Conservation (phyloP, 2,888 invertebrate species). For the Callosobruchus maculatus region DNA sequence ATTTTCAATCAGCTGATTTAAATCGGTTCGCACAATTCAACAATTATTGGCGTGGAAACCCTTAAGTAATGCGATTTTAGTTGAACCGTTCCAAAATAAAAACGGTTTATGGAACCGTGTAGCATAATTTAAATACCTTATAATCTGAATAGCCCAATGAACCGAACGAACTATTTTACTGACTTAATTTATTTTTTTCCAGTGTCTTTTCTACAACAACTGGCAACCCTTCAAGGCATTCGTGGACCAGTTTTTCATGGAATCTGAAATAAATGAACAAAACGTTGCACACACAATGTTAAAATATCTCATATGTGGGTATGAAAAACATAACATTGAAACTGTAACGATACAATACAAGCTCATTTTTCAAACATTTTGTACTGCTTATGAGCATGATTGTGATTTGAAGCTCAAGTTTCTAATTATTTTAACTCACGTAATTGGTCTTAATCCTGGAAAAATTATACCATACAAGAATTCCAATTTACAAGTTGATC, state of each 20-base stretch:
- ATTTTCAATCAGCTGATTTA: too few species aligned
- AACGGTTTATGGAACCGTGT: too few species aligned
- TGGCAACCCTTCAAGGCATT: conserved; percentile 24
- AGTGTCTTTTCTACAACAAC: conserved; percentile 34
- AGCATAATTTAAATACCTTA: too few species aligned
- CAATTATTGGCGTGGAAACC: too few species aligned
- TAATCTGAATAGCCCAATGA: too few species aligned
- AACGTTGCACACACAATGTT: conserved; percentile 26
- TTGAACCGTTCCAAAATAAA: too few species aligned
- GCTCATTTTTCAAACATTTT: conserved; percentile 36
- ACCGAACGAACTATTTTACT: too few species aligned
- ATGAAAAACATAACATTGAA: conserved; percentile 6
- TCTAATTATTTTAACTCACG: conserved; percentile 31
- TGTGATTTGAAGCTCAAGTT: conserved; percentile 32
- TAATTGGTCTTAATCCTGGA: conserved; percentile 35
- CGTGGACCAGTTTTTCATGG: conserved; percentile 26
- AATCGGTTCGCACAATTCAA: too few species aligned
- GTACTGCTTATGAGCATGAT: conserved; percentile 24
- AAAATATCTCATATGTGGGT: conserved; percentile 23
- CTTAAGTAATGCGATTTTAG: too few species aligned
- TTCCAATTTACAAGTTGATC: conserved; percentile 15
- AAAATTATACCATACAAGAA: conserved; percentile 21
- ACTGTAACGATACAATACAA: conserved; percentile 26
- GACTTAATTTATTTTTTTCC: conserved; percentile 21
- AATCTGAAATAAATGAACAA: conserved; percentile 16